phyloP scores from a whole-genome alignment of 1,140 invertebrate genomes.

The Lithobius niger region DNA sequence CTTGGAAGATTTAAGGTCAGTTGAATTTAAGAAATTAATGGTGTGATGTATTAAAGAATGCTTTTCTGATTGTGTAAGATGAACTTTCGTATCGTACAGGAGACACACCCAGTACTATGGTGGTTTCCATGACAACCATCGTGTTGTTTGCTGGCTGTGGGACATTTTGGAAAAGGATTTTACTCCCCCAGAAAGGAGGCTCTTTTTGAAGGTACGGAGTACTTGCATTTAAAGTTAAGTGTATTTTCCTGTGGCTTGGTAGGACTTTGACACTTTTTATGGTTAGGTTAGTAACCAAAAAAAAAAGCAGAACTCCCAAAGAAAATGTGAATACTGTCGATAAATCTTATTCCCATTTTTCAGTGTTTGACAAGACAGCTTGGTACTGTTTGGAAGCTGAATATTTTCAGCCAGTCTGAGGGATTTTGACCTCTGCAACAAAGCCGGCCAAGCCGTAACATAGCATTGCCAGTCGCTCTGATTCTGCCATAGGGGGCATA shows the following conservation, averaged over 20 bases:
- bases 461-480: too few species aligned
- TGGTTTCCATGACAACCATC: conserved; percentile 96
- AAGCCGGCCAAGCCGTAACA: too few species aligned
- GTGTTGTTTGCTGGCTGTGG: conserved; percentile 97
- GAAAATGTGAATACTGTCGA: too few species aligned
- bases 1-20: not conserved
- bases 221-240: not conserved
- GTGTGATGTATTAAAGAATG: not conserved
- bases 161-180: conserved; percentile 96
- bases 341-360: too few species aligned
- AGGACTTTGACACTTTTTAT: not conserved
- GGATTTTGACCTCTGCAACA: too few species aligned
- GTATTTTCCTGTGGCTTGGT: not conserved
- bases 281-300: not conserved
- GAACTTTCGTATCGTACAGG: conserved; percentile 21
- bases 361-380: too few species aligned
- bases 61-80: not conserved
- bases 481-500: too few species aligned
- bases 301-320: too few species aligned
- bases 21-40: not conserved
- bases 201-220: conserved; percentile 76
- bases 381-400: too few species aligned
- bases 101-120: conserved; percentile 96
- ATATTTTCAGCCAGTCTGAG: too few species aligned
- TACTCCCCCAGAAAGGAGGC: conserved; percentile 69